Percentiles rank a stretch among this genome's conserved stretches.
Conservation (phyloP, 2,888 invertebrate genomes). For the Lasius fuliginosus region DNA sequence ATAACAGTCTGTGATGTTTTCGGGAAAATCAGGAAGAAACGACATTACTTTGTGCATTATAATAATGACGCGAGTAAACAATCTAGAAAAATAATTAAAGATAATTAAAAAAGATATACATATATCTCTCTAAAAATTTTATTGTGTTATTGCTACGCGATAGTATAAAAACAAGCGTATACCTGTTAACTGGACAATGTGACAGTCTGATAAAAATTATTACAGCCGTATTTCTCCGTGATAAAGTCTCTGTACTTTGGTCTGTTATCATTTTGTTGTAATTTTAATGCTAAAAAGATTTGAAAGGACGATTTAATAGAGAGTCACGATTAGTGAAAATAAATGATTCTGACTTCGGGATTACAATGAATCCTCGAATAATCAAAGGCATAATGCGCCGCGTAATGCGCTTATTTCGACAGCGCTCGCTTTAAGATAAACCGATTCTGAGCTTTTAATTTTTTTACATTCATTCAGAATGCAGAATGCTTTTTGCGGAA, state of each 20-base stretch:
- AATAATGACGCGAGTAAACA: neutral
- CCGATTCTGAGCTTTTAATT: neutral
- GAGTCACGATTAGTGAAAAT: conserved; percentile 46
- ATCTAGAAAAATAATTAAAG: neutral
- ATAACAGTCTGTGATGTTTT: neutral
- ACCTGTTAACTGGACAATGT: neutral
- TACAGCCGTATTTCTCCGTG: neutral
- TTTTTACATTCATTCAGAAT: conserved; percentile 32
- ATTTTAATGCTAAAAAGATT: conserved; percentile 22
- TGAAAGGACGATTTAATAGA: neutral
- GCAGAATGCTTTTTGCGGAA: conserved; percentile 2
- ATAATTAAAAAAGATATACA: neutral
- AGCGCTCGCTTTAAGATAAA: conserved; percentile 29
- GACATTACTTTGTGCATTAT: neutral
- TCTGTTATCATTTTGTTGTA: neutral
- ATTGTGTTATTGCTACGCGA: neutral
- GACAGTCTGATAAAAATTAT: neutral
- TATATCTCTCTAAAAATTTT: neutral
- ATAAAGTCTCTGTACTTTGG: neutral
- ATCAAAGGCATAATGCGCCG: neutral
- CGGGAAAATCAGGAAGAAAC: neutral
- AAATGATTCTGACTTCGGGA: conserved; percentile 9
- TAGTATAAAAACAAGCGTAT: neutral
- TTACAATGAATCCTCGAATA: conserved; percentile 21
- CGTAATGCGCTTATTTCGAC: conserved; percentile 22